Base-by-base conservation (phyloP, 1,140 invertebrate species). In the Dolichoris vasculosae region DNA sequence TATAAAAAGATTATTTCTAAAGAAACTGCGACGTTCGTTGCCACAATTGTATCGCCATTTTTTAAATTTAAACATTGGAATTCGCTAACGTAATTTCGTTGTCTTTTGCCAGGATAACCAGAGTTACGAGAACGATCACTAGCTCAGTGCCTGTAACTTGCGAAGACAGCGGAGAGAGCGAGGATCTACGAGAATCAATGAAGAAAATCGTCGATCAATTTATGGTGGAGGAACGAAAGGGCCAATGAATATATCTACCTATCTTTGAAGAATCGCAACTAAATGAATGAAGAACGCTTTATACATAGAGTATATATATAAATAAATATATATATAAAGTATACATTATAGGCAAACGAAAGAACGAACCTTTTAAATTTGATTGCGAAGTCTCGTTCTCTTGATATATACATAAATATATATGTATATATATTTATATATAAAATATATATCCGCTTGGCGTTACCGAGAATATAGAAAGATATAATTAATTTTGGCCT, bases 191-290 rank as follows among this genome's bases (percentile, higher is more conserved):
- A 71, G 93, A 95, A 77, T 94, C 94, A 3, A 94, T 94, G 93
- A 94, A 94, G 87, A 93, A 94, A 82, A 93, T 94, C 85, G 90
- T 94, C 77, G 94, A 94, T 85, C 93, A 94, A 86, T 95, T 95
- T 82, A 94, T 95, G 93, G 87, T 91, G 48, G 94, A 94, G 79
- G 94, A 95, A 86, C 92, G 90, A 87, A 92, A 91, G 87, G 89
- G 55, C n/a, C 84, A 85, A 78, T 85, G 51, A 80, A 80, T 85
- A 87, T 82, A n/a, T n/a, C n/a, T n/a, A n/a, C n/a, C 78, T 86
- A 83, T 89, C 87, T 83, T 15, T 64, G 4, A 48, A 71, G 0
- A 67, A 84, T n/a, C 55, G 82, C 30, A 67, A 11, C 46, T 59
- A 32, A 78, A 59, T 30, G 17, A 81, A 40, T 30, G 69, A 59